Conservation (phyloP, 2,113 vertebrate genomes). For the Antechinus flavipes region DNA sequence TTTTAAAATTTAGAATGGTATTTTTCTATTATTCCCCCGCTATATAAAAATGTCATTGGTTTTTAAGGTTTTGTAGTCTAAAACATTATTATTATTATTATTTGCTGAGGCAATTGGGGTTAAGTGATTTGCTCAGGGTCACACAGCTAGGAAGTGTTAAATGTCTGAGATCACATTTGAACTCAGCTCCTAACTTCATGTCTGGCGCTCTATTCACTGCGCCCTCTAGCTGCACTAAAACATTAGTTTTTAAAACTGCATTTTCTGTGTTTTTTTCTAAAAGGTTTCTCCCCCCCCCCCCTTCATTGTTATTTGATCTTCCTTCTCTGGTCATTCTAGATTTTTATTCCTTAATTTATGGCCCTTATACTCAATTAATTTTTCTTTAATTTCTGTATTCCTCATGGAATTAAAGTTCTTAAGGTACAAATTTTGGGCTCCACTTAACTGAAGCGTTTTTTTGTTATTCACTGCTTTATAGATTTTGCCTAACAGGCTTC, state of each 20-base stretch:
- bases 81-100: not conserved
- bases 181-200: too few species aligned
- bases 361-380: not conserved
- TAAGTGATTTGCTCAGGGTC: too few species aligned
- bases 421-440: not conserved
- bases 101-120: too few species aligned
- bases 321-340: not conserved
- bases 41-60: not conserved
- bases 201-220: too few species aligned
- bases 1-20: not conserved
- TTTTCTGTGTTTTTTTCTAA: not conserved
- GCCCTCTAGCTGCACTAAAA: too few species aligned
- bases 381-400: too few species aligned
- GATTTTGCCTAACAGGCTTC: not conserved
- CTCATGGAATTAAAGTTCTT: not conserved
- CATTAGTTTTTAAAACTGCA: not conserved
- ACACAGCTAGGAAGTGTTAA: too few species aligned
- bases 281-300: too few species aligned
- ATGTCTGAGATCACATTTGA: too few species aligned
- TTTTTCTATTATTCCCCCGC: not conserved
- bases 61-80: not conserved
- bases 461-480: not conserved
- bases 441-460: not conserved
- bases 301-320: not conserved
- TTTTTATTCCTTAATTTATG: not conserved